These are phyloP conservation scores for Sthenelais limicola DNA, from an alignment of 2,888 invertebrate species.

Conservation along the genomic window DNA sequence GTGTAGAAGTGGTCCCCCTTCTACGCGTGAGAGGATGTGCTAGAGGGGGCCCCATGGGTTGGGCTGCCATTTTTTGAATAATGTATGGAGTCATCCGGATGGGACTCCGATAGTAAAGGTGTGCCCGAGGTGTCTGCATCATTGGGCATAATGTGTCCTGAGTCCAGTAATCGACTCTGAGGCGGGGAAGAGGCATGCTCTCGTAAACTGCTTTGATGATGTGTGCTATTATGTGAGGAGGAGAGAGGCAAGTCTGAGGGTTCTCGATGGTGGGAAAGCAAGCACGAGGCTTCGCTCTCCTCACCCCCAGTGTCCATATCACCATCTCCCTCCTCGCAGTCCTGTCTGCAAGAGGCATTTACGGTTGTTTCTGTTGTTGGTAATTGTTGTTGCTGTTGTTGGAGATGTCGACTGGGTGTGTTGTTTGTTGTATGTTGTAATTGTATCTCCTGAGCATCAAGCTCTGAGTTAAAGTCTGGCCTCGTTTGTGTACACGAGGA, in stretches of 20 bases:
- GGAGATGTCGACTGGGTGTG: background rate
- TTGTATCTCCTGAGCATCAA: too few relatives aligned
- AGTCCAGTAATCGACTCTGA: conserved; percentile 18
- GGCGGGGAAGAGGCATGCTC: conserved; percentile 36
- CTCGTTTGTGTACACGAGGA: too few relatives aligned
- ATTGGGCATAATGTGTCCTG: background rate
- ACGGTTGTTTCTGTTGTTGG: background rate
- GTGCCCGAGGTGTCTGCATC: conserved; percentile 30
- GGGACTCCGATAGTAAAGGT: background rate
- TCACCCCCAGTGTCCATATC: conserved; percentile 25
- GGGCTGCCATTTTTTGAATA: too few relatives aligned
- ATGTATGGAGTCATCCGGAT: background rate
- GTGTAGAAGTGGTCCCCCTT: conserved; percentile 4
- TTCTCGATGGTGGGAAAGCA: conserved; percentile 1
- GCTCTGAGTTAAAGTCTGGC: too few relatives aligned
- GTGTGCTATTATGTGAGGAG: conserved; percentile 26
- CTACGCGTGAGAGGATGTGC: conserved; percentile 10
- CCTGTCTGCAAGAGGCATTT: background rate
- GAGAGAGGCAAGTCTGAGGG: background rate
- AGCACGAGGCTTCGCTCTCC: conserved; percentile 10
- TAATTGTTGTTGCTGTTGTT: background rate
- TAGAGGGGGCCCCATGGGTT: background rate
- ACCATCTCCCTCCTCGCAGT: conserved; percentile 34
- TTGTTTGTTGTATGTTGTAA: too few relatives aligned
- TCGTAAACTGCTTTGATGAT: conserved; percentile 20